These are phyloP conservation scores for Chiridota heheva DNA, from an alignment of 35 echinoderm and acorn worm genomes.

Conservation along the genomic window DNA sequence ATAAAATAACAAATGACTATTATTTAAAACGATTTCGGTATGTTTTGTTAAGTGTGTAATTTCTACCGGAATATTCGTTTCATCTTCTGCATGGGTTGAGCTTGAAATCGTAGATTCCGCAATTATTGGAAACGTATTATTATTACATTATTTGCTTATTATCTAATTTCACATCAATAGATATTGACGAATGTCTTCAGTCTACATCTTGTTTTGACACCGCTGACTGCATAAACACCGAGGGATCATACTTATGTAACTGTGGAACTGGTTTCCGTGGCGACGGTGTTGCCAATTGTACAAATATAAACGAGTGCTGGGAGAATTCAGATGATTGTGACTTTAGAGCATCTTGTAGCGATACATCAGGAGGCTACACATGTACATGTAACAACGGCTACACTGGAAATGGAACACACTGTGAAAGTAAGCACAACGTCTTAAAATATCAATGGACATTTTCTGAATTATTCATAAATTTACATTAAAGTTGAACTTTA, in stretches of 20 bases:
- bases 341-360: slow-evolving; percentile 28
- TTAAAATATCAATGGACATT: background rate
- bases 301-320: slow-evolving; percentile 64
- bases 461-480: background rate
- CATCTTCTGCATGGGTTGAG: background rate
- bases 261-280: slow-evolving; percentile 69
- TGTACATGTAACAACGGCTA: slow-evolving; percentile 67
- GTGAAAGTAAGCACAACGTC: slow-evolving; percentile 50
- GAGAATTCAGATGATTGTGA: slow-evolving; percentile 55
- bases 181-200: slow-evolving; percentile 62
- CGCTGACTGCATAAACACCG: slow-evolving; percentile 57
- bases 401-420: slow-evolving; percentile 41
- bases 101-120: background rate
- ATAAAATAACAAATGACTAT: background rate
- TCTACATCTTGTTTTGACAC: slow-evolving; percentile 38
- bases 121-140: background rate
- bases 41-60: background rate
- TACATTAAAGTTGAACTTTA: background rate
- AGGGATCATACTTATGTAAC: slow-evolving; percentile 52
- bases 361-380: slow-evolving; percentile 57
- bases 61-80: background rate
- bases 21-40: background rate
- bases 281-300: slow-evolving; percentile 47
- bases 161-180: slow-evolving; percentile 14
- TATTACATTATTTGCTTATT: background rate